Percentiles rank a stretch among this genome's conserved stretches.
Conservation (phyloP, 2,113 vertebrate genomes). For the Prinia subflava region DNA sequence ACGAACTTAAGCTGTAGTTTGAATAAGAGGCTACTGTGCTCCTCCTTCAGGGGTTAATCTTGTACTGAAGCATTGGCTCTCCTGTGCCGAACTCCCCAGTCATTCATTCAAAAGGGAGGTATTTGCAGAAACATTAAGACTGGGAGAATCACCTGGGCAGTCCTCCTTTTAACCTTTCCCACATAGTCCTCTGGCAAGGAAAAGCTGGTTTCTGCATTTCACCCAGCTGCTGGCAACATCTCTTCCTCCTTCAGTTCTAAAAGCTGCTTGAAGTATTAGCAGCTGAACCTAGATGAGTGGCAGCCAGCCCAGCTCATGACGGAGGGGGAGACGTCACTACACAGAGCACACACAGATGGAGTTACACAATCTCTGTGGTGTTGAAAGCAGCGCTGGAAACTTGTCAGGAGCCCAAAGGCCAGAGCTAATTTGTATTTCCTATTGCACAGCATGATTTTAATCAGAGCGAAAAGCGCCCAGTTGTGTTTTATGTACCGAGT, state of each 20-base stretch:
- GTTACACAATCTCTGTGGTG: slow-evolving; percentile 1
- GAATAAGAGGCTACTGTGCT: not conserved
- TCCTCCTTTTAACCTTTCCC: not conserved
- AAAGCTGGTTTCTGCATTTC: not conserved
- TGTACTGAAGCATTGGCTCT: not conserved
- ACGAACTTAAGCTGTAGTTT: not conserved
- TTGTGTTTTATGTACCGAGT: not conserved
- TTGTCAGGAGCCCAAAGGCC: slow-evolving; percentile 25
- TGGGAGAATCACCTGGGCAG: not conserved
- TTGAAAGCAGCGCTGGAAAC: not conserved
- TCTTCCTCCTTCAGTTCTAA: not conserved
- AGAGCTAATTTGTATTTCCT: slow-evolving; percentile 32
- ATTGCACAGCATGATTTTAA: slow-evolving; percentile 34
- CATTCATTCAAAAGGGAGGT: not conserved
- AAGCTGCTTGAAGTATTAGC: slow-evolving; percentile 24
- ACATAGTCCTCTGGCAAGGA: not conserved
- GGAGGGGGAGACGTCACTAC: not conserved
- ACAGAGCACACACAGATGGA: not conserved
- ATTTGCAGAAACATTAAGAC: not conserved
- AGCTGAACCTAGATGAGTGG: not conserved
- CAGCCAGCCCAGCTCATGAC: slow-evolving; percentile 20
- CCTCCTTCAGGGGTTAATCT: not conserved
- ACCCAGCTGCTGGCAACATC: not conserved
- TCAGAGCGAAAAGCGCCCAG: not conserved
- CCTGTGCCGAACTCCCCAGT: not conserved